Evolutionary conservation across 2,797 vertebrate genomes (phyloP).

Genomic region (Psittacula echo): DNA sequence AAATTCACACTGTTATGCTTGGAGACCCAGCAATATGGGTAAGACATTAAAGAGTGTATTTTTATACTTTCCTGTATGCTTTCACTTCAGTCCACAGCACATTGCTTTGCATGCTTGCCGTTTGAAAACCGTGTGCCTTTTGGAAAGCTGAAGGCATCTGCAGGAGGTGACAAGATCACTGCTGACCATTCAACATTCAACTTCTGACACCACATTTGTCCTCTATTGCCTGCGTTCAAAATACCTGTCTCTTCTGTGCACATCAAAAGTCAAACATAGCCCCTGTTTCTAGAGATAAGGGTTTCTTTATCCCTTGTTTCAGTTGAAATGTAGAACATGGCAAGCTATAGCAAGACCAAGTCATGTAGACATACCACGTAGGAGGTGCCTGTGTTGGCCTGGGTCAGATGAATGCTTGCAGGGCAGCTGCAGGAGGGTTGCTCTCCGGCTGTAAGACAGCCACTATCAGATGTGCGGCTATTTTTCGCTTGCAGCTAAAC

Average conservation of each 20-base stretch:
- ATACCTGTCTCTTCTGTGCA: neutral
- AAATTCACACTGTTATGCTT: neutral
- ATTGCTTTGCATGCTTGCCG: neutral
- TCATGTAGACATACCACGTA: neutral
- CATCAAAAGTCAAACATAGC: neutral
- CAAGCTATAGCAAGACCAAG: neutral
- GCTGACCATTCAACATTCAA: neutral
- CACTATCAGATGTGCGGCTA: neutral
- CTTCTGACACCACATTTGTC: neutral
- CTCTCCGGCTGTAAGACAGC: neutral
- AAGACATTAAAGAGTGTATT: neutral
- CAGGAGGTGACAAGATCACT: neutral
- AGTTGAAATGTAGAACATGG: neutral
- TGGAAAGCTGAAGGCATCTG: neutral
- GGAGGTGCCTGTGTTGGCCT: neutral
- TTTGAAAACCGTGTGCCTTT: neutral
- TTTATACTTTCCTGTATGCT: neutral
- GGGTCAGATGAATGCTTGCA: neutral
- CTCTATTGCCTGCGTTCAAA: neutral
- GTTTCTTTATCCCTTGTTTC: neutral
- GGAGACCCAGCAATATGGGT: neutral
- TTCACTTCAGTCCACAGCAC: neutral
- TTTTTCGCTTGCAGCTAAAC: neutral
- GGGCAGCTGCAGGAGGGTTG: neutral
- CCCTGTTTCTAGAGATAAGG: neutral